Evolutionary conservation across 2,113 vertebrate genomes (phyloP).

Genomic region (Oreotragus oreotragus): DNA sequence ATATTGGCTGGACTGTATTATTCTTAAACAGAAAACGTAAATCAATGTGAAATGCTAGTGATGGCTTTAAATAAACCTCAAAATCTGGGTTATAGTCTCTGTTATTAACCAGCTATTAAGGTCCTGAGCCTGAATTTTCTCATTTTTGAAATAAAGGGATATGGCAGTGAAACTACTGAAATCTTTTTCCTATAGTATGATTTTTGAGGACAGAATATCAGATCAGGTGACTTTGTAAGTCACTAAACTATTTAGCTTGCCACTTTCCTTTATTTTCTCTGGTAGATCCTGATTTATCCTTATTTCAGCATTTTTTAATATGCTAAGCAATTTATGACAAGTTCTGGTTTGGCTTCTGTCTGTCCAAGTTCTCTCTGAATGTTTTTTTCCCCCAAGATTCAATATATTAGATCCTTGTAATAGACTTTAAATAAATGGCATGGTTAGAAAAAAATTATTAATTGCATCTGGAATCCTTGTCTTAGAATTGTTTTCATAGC

Average conservation of each 20-base stretch:
- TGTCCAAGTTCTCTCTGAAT: conserved; percentile 21
- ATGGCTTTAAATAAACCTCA: not conserved
- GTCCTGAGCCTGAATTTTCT: not conserved
- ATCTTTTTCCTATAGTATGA: not conserved
- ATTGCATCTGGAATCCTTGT: conserved; percentile 66
- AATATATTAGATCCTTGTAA: conserved; percentile 49
- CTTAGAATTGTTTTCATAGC: conserved; percentile 73
- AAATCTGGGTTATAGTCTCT: not conserved
- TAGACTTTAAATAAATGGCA: conserved; percentile 46
- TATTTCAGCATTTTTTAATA: conserved; percentile 14
- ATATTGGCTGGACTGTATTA: not conserved
- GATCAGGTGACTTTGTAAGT: not conserved
- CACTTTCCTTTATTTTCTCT: not conserved
- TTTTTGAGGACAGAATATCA: not conserved
- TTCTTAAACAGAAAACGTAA: not conserved
- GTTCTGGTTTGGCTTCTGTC: conserved; percentile 34
- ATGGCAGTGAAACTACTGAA: not conserved
- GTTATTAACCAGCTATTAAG: not conserved
- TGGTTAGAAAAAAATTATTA: conserved; percentile 72
- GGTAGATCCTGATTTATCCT: not conserved
- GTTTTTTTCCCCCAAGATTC: not conserved
- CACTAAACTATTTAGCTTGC: not conserved
- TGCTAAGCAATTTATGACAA: conserved; percentile 11
- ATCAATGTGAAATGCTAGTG: not conserved
- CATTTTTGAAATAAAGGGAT: not conserved